Conservation (phyloP, 1,140 invertebrate genomes). For the Sitodiplosis mosellana region DNA sequence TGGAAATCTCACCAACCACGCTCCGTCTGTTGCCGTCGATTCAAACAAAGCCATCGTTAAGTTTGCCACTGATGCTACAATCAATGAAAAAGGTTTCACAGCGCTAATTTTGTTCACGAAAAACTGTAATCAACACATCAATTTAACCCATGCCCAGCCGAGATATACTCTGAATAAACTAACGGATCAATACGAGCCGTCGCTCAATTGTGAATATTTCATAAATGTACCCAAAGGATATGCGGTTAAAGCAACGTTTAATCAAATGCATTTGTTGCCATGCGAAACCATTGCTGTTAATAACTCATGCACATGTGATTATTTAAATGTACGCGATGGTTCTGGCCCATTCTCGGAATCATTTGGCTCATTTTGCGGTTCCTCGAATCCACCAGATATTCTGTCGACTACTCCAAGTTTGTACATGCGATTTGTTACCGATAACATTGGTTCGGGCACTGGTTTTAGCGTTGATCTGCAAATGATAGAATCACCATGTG, state of each 20-base stretch:
- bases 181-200: slow-evolving; percentile 19
- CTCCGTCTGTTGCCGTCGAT: slow-evolving; percentile 34
- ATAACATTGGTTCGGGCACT: slow-evolving; percentile 12
- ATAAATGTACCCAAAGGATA: slow-evolving; percentile 27
- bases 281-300: slow-evolving; percentile 12
- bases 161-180: not conserved
- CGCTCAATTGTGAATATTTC: slow-evolving; percentile 28
- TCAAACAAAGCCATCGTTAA: slow-evolving; percentile 34
- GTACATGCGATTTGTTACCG: slow-evolving; percentile 41
- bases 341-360: slow-evolving; percentile 34
- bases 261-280: slow-evolving; percentile 30
- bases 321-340: slow-evolving; percentile 49
- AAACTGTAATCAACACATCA: slow-evolving; percentile 25
- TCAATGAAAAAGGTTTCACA: slow-evolving; percentile 30
- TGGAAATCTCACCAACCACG: slow-evolving; percentile 33
- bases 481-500: slow-evolving; percentile 26
- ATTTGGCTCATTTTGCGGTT: slow-evolving; percentile 48
- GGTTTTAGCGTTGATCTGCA: slow-evolving; percentile 37
- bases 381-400: slow-evolving; percentile 30
- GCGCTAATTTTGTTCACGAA: slow-evolving; percentile 35
- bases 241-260: slow-evolving; percentile 34
- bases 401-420: slow-evolving; percentile 33
- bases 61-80: slow-evolving; percentile 28
- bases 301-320: slow-evolving; percentile 39
- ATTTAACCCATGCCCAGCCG: not conserved